Evolutionary conservation across 2,797 vertebrate genomes (phyloP).

Genomic region (Gorsachius magnificus): DNA sequence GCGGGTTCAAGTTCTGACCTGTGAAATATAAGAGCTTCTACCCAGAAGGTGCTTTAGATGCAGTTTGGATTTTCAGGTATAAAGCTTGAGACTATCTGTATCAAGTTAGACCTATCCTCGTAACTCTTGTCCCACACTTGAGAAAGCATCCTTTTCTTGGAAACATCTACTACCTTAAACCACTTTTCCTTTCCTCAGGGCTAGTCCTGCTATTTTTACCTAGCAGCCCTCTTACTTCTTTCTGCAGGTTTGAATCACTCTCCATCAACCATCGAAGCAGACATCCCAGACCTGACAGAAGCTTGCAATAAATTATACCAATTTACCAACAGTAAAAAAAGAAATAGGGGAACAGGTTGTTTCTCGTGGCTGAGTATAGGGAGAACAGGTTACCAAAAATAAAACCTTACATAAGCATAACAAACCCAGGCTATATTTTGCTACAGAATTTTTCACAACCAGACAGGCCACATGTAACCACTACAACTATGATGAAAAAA

Average conservation of each 20-base stretch:
- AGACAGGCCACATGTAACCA: neutral
- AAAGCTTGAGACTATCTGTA: neutral
- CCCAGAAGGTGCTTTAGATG: neutral
- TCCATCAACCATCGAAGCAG: neutral
- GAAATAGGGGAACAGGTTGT: neutral
- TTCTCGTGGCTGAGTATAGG: neutral
- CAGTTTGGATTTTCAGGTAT: neutral
- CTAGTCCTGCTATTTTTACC: neutral
- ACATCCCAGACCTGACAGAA: neutral
- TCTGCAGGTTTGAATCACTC: neutral
- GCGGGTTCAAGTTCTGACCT: neutral
- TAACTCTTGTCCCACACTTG: neutral
- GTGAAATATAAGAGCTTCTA: neutral
- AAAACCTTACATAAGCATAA: constrained; percentile 33
- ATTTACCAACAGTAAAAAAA: neutral
- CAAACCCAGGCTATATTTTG: constrained; percentile 12
- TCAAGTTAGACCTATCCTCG: neutral
- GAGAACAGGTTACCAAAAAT: constrained; percentile 3
- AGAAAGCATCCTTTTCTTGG: neutral
- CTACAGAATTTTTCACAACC: constrained; percentile 32
- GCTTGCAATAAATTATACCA: neutral
- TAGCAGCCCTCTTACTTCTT: neutral
- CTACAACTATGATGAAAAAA: neutral
- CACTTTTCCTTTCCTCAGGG: neutral
- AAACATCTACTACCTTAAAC: neutral